Percentiles rank a stretch among this genome's conserved stretches.
phyloP scores from a whole-genome alignment of 2,797 vertebrate species.

The Semaprochilodus insignis region DNA sequence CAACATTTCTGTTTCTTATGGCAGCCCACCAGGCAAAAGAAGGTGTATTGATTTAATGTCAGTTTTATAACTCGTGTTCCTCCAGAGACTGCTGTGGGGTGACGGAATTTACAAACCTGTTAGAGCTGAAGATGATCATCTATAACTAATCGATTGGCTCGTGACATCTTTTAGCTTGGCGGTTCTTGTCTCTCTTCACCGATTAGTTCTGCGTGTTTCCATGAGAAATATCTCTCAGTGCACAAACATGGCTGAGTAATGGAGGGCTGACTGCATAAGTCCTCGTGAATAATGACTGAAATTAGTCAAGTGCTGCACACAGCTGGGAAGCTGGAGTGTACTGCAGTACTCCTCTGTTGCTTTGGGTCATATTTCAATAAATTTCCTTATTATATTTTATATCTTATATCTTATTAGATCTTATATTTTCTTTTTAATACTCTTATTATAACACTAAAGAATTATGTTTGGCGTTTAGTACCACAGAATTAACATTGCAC shows the following conservation, averaged over 20 bases:
- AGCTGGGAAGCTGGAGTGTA: slow-evolving; percentile 20
- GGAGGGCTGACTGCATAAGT: slow-evolving; percentile 40
- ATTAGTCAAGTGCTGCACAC: slow-evolving; percentile 43
- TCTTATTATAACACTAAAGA: too few relatives aligned
- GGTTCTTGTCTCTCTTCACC: slow-evolving; percentile 42
- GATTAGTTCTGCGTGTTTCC: slow-evolving; percentile 44
- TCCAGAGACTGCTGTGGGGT: slow-evolving; percentile 13
- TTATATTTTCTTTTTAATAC: too few relatives aligned
- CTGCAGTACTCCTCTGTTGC: background rate
- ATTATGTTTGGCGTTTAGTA: too few relatives aligned
- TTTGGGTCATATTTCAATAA: background rate
- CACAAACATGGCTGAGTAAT: slow-evolving; percentile 48
- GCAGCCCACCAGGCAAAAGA: slow-evolving; percentile 30
- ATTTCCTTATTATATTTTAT: background rate
- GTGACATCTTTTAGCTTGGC: slow-evolving; percentile 37
- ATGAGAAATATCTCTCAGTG: slow-evolving; percentile 28
- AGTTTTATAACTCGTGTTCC: slow-evolving; percentile 25
- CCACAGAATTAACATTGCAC: too few relatives aligned
- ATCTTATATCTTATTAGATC: too few relatives aligned
- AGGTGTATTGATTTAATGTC: slow-evolving; percentile 45
- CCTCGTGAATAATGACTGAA: slow-evolving; percentile 49
- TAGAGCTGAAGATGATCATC: slow-evolving; percentile 34
- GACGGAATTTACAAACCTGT: slow-evolving; percentile 42
- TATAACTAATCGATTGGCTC: slow-evolving; percentile 42
- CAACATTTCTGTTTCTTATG: slow-evolving; percentile 18